Conservation (phyloP, 2,797 vertebrate genomes). For the Propithecus deckenii region DNA sequence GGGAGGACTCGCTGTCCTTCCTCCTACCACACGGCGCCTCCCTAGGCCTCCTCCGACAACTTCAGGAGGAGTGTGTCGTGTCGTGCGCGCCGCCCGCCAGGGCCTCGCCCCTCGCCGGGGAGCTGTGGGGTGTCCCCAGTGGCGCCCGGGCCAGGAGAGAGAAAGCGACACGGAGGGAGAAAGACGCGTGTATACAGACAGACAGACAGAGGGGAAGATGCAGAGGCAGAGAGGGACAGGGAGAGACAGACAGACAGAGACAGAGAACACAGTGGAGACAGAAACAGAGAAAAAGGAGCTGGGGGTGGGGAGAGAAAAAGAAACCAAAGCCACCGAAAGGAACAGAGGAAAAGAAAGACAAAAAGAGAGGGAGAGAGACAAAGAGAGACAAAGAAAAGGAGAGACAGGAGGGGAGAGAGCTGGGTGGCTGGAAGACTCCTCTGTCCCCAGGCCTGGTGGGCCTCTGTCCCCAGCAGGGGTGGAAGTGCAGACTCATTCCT, state of each 20-base stretch:
- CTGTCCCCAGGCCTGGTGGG: not conserved
- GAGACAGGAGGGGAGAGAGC: not conserved
- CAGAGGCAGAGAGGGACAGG: no score
- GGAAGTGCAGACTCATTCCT: no score
- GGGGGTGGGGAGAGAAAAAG: fast-evolving
- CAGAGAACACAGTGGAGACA: not conserved
- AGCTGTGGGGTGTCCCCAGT: no score
- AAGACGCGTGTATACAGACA: not conserved
- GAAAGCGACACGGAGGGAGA: not conserved
- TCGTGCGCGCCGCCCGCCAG: fast-evolving
- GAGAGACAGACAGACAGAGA: not conserved
- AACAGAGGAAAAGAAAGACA: not conserved
- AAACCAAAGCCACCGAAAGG: not conserved
- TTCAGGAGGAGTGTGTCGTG: no score
- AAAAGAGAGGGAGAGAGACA: not conserved
- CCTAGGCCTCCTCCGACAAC: not conserved
- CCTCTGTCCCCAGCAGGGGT: not conserved
- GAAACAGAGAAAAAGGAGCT: not conserved
- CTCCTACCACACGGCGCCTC: conserved; percentile 89
- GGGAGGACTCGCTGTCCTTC: no score
- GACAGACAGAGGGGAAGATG: not conserved
- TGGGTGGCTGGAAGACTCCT: not conserved
- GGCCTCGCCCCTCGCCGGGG: not conserved
- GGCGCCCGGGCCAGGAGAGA: not conserved
- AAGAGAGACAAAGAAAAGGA: not conserved